Conservation (phyloP, 1,140 invertebrate species). For the Drosophila leontia region DNA sequence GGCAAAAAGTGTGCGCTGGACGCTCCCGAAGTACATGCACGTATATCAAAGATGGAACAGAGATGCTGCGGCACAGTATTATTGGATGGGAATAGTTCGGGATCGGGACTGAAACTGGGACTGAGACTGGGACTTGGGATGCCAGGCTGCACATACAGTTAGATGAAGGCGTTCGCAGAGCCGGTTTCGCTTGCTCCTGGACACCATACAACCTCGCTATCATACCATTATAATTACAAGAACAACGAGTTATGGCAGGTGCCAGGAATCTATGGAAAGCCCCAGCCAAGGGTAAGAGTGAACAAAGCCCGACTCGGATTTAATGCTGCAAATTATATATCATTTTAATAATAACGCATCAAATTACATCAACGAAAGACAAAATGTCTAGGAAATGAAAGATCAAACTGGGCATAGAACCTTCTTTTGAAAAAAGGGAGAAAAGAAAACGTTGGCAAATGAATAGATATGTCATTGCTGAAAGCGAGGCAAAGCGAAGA, state of each 20-base stretch:
- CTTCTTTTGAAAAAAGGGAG: slow-evolving; percentile 21
- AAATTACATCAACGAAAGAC: slow-evolving; percentile 65
- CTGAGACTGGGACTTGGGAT: slow-evolving; percentile 1
- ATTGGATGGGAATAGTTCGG: slow-evolving; percentile 27
- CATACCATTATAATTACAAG: slow-evolving; percentile 66
- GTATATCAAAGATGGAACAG: slow-evolving; percentile 45
- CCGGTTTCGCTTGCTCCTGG: slow-evolving; percentile 62
- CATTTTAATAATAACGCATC: slow-evolving; percentile 79
- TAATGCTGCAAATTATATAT: slow-evolving; percentile 77
- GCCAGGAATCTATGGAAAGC: slow-evolving; percentile 32
- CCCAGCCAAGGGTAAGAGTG: slow-evolving; percentile 39
- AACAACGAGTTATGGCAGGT: slow-evolving; percentile 73
- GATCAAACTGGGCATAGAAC: slow-evolving; percentile 31
- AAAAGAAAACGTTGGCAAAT: neutral
- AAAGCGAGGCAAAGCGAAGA: slow-evolving; percentile 25
- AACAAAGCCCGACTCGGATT: slow-evolving; percentile 55
- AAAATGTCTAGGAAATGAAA: slow-evolving; percentile 42
- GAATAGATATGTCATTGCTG: slow-evolving; percentile 34
- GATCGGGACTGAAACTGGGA: slow-evolving; percentile 4
- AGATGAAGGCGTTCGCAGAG: slow-evolving; percentile 50
- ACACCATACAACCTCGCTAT: slow-evolving; percentile 8
- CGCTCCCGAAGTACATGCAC: slow-evolving; percentile 47
- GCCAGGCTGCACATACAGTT: slow-evolving; percentile 45
- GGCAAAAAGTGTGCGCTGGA: slow-evolving; percentile 67
- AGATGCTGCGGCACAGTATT: neutral